phyloP scores from a whole-genome alignment of 2,113 vertebrate genomes.

The Rhynchopsitta pachyrhyncha region DNA sequence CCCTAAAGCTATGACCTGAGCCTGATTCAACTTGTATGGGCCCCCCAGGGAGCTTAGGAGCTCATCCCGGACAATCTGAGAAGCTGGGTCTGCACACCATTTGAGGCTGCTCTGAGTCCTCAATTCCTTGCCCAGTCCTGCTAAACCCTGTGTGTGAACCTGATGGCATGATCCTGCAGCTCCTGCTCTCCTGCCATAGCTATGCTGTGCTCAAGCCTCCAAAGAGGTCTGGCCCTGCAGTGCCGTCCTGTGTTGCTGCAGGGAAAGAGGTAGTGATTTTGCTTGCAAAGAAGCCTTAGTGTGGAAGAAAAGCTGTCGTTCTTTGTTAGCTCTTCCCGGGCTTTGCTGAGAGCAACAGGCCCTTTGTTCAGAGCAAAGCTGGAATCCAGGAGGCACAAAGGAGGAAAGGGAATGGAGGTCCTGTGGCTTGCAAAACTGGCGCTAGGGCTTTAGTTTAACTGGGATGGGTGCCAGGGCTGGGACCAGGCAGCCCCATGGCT shows the following conservation, averaged over 20 bases:
- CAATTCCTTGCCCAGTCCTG: neutral
- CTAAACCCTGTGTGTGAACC: fast-evolving
- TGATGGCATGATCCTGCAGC: fast-evolving
- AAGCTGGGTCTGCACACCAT: neutral
- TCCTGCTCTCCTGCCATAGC: fast-evolving
- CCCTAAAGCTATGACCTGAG: neutral
- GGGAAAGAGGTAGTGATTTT: neutral
- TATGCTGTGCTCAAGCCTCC: fast-evolving
- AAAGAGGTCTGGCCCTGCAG: neutral
- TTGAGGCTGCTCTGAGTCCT: neutral
- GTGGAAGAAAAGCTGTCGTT: neutral
- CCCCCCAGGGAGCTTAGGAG: neutral
- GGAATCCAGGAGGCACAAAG: slow-evolving; percentile 17
- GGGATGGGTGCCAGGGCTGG: neutral
- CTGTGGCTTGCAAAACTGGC: fast-evolving
- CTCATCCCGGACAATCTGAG: neutral
- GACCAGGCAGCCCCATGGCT: neutral
- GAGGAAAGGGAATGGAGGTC: neutral
- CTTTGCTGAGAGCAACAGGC: neutral
- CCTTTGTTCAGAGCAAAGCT: neutral
- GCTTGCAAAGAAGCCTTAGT: neutral
- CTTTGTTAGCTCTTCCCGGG: neutral
- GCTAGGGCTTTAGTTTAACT: neutral
- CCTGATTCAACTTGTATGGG: too few relatives aligned
- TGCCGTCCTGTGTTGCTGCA: neutral